Base-by-base conservation (phyloP, 2,888 invertebrate genomes). In the Oxyteleia sp. region DNA sequence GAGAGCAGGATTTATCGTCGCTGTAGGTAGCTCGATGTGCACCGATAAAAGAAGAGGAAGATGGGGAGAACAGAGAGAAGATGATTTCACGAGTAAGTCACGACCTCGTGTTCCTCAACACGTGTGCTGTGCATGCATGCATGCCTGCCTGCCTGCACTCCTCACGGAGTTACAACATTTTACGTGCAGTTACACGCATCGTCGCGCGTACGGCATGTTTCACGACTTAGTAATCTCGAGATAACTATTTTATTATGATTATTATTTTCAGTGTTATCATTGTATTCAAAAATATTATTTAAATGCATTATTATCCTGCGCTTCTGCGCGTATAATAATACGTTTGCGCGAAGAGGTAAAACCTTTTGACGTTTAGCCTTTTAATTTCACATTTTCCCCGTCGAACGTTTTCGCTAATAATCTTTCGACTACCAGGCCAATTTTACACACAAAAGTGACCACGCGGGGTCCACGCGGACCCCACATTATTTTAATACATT, bases 121-220 rank as follows among this genome's bases (percentile, higher is more conserved):
- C 82, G 79, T 84, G 84, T 79, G 69, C 75, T 66, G 59, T 64
- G 74, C 81, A 69, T 84, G 79, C 74, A 81, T 82, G 75, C 75
- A 79, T 68, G 81, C 76, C 55, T 45, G 78, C 71, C 53, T 75
- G 74, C 69, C 32, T 49, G 79, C 82, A 43, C 85, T 85, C 84
- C 84, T 76, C 85, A 47, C 78, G 63, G 82, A 82, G 78, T 78
- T 82, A 84, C 84, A 88, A 87, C 85, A 80, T 88, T 88, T 84
- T 84, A 86, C 85, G 84, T 85, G 84, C 86, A 85, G 86, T 87
- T 88, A 86, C 81, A 85, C 84, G 87, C 86, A 85, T 84, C 82
- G 86, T 86, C 84, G 86, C 88, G 86, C 84, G 82, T 82, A 85
- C 79, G 76, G 82, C 82, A 79, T 84, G 84, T 76, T 82, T 79